Evolutionary conservation across 2,113 vertebrate genomes (phyloP), one percentile per base, ranked within the genome.

Genomic region (Zosterops hypoxanthus): DNA sequence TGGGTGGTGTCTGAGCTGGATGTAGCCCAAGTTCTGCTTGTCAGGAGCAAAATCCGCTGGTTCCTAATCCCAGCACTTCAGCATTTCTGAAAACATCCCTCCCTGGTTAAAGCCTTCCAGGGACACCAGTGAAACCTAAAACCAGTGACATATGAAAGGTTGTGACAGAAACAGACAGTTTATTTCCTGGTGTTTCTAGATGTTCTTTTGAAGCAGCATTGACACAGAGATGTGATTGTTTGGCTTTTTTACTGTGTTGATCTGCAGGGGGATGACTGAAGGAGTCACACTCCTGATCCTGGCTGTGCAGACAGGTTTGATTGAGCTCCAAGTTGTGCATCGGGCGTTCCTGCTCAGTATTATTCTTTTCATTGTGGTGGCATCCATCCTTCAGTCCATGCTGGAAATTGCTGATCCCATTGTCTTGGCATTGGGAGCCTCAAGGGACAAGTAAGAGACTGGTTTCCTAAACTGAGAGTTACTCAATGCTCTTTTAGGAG

Each of bases 331-430:
- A 97, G 99, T 99, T 42, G 99, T 99, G 76, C 99, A 99, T 96
- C 97, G 99, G 94, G 99, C 99, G 1, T 99, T 99, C 97, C 98
- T 99, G 55, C 99, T 99, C 92, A 99, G 99, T 97, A 99, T 99
- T 95, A 99, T 99, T 97, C 99, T 99, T 89, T 99, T 99, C 97
- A 99, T 99, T 63, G 99, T 99, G 39, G 99, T 99, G 42, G 99
- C 99, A 36, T 99, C 99, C 87, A 99, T 99, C 82, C 98, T 99
- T 25, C 99, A 99, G 98, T 99, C 99, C 53, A 99, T 99, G 99
- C 96, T 99, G 96, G 99, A 99, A 98, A 99, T 99, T 19, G 99
- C 99, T n/a, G 99, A 99, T 96, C 99, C 99, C 75, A 99, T 99
- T 90, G 99, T 99, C 75, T 96, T 99, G 97, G 99, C 99, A 3